A percentile compares a stretch with the other conserved stretches of the same genome.
phyloP scores from a whole-genome alignment of 2,888 invertebrate species.

The Diaprepes abbreviatus region DNA sequence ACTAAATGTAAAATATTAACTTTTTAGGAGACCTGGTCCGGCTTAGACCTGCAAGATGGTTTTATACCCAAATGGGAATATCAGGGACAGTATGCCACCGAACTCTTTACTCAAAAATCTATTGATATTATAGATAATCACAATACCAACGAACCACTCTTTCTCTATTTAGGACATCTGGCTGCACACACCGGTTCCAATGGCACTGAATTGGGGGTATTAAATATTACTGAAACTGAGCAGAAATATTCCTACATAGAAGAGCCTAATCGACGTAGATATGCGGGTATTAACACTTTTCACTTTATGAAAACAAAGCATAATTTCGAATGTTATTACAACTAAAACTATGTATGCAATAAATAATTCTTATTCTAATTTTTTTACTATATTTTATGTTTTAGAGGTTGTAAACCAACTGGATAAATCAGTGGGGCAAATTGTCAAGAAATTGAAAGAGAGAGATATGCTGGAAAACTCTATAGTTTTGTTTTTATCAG shows the following conservation, averaged over 20 bases:
- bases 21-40: conserved; percentile 63
- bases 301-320: too few relatives aligned
- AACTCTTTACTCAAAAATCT: conserved; percentile 78
- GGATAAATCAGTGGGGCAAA: conserved; percentile 86
- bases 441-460: conserved; percentile 77
- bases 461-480: conserved; percentile 83
- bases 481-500: conserved; percentile 87
- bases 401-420: conserved; percentile 87
- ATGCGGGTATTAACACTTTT: conserved; percentile 75
- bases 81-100: conserved; percentile 76
- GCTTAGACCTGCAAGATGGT: conserved; percentile 68
- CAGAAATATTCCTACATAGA: conserved; percentile 77
- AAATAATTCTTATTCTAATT: too few relatives aligned
- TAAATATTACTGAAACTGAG: conserved; percentile 72
- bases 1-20: too few relatives aligned
- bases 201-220: conserved; percentile 78
- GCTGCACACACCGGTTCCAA: conserved; percentile 72
- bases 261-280: conserved; percentile 75
- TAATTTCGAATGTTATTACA: too few relatives aligned
- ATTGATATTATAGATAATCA: conserved; percentile 74
- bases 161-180: conserved; percentile 82
- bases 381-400: conserved; percentile 58
- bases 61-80: conserved; percentile 68
- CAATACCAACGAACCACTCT: conserved; percentile 73
- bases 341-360: too few relatives aligned